Evolutionary conservation across 30 jellyfish, hydroid and myxozoan species (phyloP).

Genomic region (Chrysaora quinquecirrha): DNA sequence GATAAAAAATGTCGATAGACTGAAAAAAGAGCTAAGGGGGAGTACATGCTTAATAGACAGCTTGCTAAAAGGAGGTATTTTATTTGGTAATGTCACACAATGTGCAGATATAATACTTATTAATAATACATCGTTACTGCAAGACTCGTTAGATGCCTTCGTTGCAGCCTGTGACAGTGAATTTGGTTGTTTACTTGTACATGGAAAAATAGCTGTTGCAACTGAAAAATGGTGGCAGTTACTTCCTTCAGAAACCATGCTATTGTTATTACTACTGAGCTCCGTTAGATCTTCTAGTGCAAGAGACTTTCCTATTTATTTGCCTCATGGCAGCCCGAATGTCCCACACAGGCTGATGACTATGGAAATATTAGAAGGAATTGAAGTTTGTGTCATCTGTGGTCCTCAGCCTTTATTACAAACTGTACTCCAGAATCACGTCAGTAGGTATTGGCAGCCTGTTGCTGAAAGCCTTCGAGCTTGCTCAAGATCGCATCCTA

Average conservation of each 20-base stretch:
- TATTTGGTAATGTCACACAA: constrained; percentile 73
- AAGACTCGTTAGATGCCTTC: constrained; percentile 71
- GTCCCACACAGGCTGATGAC: constrained; percentile 94
- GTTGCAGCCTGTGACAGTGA: constrained; percentile 91
- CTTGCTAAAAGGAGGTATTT: constrained; percentile 27
- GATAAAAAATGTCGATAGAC: constrained; percentile 73
- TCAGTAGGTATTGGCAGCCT: constrained; percentile 85
- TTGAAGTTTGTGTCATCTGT: constrained; percentile 84
- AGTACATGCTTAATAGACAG: constrained; percentile 65
- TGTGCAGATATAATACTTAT: constrained; percentile 67
- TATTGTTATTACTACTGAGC: constrained; percentile 47
- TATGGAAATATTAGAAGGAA: constrained; percentile 72
- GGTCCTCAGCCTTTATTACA: constrained; percentile 94
- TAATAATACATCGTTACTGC: constrained; percentile 47
- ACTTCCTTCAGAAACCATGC: constrained; percentile 75
- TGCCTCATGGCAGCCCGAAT: constrained; percentile 95
- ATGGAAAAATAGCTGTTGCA: constrained; percentile 88
- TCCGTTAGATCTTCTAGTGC: constrained; percentile 69
- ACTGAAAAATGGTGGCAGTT: constrained; percentile 99
- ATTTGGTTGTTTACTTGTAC: constrained; percentile 83
- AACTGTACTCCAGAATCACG: constrained; percentile 55
- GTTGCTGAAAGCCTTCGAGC: constrained; percentile 51
- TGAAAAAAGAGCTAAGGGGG: constrained; percentile 69
- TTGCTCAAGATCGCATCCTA: constrained; percentile 76
- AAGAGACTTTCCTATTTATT: constrained; percentile 86